Percentiles rank a stretch among this genome's conserved stretches.
phyloP scores from a whole-genome alignment of 2,113 vertebrate genomes.

The Elaphurus davidianus region DNA sequence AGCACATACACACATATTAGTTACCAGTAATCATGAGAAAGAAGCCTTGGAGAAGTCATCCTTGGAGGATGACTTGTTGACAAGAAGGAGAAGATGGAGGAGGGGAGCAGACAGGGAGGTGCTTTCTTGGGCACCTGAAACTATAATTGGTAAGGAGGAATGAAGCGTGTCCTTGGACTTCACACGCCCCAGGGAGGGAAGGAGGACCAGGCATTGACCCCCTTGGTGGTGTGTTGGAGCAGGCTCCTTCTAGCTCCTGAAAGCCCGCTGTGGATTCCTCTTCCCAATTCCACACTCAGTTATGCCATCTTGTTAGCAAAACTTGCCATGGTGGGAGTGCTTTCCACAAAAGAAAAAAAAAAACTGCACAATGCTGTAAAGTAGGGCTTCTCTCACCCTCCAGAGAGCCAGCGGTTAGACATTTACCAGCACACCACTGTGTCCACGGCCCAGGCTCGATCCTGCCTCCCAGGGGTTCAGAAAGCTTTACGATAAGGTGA shows the following conservation, averaged over 20 bases:
- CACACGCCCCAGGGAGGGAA: not conserved
- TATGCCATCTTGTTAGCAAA: not conserved
- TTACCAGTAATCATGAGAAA: not conserved
- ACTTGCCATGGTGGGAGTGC: fast-evolving
- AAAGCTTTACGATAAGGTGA: not conserved
- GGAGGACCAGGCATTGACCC: fast-evolving
- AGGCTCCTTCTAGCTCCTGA: not conserved
- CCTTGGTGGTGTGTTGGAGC: not conserved
- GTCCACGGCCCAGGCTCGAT: not conserved
- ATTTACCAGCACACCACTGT: not conserved
- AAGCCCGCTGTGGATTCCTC: not conserved
- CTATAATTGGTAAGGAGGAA: not conserved
- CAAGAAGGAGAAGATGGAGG: not conserved
- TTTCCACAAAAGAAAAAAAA: not conserved
- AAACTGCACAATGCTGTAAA: not conserved
- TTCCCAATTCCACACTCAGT: not conserved
- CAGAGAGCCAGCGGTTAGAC: not conserved
- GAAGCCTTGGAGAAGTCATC: no score
- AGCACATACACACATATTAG: not conserved
- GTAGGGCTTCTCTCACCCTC: not conserved
- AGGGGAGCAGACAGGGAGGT: no score
- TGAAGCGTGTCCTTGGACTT: not conserved
- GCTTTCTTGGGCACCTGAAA: not conserved
- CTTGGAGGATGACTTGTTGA: not conserved
- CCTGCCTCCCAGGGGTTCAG: not conserved